Conservation (phyloP, 2,888 invertebrate species). For the Brachycybe producta region DNA sequence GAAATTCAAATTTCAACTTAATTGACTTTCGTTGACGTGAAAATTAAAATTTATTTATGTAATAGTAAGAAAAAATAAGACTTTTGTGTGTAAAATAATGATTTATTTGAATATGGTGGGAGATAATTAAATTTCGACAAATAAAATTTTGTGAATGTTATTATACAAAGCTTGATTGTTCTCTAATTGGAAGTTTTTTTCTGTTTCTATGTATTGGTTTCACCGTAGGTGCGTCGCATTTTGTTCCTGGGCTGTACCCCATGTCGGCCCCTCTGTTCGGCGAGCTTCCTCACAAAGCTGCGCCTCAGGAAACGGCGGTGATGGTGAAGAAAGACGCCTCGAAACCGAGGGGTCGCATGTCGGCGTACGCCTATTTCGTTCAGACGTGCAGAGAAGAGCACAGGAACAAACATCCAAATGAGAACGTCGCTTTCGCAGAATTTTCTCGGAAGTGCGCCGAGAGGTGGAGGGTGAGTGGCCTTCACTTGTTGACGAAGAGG, state of each 20-base stretch:
- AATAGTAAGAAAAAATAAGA: too few species aligned
- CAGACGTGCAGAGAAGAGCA: slow-evolving; percentile 99
- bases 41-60: too few species aligned
- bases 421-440: slow-evolving; percentile 93
- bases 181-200: too few species aligned
- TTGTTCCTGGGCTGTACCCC: slow-evolving; percentile 13
- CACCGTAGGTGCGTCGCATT: too few species aligned
- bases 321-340: slow-evolving; percentile 48
- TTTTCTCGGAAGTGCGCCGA: slow-evolving; percentile 98
- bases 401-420: slow-evolving; percentile 98
- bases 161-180: too few species aligned
- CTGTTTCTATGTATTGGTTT: too few species aligned
- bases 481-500: background rate
- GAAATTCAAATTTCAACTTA: too few species aligned
- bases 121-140: too few species aligned
- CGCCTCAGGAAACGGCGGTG: background rate
- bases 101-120: too few species aligned
- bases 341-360: slow-evolving; percentile 86
- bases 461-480: slow-evolving; percentile 84
- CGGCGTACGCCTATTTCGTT: slow-evolving; percentile 93
- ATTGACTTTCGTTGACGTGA: too few species aligned
- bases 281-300: slow-evolving; percentile 11
- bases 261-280: slow-evolving; percentile 12
- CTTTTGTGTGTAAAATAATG: too few species aligned
- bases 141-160: too few species aligned